Conservation (phyloP, 2,797 vertebrate genomes). For the Coracias cyanogaster region DNA sequence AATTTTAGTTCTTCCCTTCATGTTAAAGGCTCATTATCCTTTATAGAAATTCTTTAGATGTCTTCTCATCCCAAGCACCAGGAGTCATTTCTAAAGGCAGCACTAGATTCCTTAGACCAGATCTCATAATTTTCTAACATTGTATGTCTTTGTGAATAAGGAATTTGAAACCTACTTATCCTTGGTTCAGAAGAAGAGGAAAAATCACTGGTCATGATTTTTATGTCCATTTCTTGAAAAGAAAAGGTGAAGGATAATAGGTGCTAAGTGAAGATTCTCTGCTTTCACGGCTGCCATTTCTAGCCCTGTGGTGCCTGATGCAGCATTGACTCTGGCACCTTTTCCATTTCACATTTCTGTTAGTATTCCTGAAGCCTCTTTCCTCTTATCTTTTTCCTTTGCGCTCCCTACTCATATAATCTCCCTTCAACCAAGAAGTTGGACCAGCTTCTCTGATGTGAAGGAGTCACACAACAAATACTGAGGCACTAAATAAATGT, state of each 20-base stretch:
- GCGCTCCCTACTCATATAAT: background rate
- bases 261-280: background rate
- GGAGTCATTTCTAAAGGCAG: slow-evolving; percentile 40
- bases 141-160: slow-evolving; percentile 7
- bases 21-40: slow-evolving; percentile 58
- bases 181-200: background rate
- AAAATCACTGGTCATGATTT: background rate
- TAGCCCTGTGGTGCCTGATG: background rate
- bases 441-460: background rate
- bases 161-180: slow-evolving; percentile 14
- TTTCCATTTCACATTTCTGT: background rate
- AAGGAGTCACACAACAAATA: background rate
- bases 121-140: slow-evolving; percentile 36
- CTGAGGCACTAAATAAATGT: background rate
- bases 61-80: slow-evolving; percentile 16
- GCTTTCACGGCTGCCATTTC: background rate
- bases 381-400: background rate
- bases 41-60: slow-evolving; percentile 53
- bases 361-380: background rate
- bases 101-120: slow-evolving; percentile 20
- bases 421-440: background rate
- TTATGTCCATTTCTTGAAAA: background rate
- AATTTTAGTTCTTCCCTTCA: slow-evolving; percentile 58
- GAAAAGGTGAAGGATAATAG: background rate
- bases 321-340: background rate